Evolutionary conservation across 2,113 vertebrate species (phyloP).

Genomic region (Peromyscus californicus): DNA sequence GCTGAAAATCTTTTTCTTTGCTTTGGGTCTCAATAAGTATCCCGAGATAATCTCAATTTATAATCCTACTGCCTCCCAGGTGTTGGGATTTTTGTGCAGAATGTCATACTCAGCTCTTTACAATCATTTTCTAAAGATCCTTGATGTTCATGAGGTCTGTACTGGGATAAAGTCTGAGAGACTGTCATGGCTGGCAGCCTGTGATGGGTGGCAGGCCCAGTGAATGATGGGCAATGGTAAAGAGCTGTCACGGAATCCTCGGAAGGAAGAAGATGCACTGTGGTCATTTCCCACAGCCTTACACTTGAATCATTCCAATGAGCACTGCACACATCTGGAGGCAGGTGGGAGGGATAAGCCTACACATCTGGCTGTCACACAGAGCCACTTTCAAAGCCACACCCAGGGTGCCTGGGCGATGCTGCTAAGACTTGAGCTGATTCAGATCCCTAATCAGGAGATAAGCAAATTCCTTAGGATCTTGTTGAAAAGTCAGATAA

Average conservation of each 20-base stretch:
- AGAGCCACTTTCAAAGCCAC: not conserved
- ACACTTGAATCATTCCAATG: not conserved
- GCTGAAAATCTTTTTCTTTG: not conserved
- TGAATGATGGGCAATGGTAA: not conserved
- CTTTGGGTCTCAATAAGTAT: not conserved
- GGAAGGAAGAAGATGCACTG: not conserved
- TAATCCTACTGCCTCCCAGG: not conserved
- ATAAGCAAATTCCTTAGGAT: not conserved
- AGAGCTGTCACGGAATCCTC: not conserved
- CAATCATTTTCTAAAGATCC: conserved; percentile 36
- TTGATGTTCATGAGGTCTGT: not conserved
- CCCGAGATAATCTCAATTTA: not conserved
- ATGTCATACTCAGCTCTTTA: not conserved
- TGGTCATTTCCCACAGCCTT: not conserved
- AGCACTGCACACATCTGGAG: not conserved
- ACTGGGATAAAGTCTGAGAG: not conserved
- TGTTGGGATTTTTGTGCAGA: not conserved
- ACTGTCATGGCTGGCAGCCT: not conserved
- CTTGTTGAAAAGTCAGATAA: not conserved
- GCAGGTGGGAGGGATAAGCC: fast-evolving
- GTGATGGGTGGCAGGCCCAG: not conserved
- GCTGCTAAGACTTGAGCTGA: not conserved
- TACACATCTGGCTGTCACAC: no score
- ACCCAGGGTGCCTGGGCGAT: not conserved
- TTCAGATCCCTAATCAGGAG: not conserved